Conservation (phyloP, 2,797 vertebrate species). For the Synanceia verrucosa region DNA sequence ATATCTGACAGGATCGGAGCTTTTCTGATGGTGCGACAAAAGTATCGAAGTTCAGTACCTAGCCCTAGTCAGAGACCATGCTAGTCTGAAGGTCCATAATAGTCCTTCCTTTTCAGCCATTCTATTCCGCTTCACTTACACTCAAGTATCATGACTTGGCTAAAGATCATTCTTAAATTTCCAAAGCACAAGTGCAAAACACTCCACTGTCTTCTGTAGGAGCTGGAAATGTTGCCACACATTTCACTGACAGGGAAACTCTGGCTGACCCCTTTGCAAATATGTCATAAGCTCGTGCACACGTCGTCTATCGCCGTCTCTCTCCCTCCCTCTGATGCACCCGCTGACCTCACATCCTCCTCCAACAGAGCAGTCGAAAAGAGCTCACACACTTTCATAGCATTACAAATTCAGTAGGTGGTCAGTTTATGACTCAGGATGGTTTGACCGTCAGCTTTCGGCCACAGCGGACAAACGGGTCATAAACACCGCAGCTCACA, state of each 20-base stretch:
- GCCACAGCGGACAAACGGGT: conserved; percentile 26
- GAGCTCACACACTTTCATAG: neutral
- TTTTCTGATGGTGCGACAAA: too few species aligned
- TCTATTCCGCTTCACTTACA: neutral
- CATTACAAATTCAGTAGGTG: neutral
- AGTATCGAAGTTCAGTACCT: too few species aligned
- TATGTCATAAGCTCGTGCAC: conserved; percentile 13
- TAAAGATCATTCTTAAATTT: neutral
- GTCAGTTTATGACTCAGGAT: conserved; percentile 6
- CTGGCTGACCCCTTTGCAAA: conserved; percentile 57
- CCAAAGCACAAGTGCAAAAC: neutral
- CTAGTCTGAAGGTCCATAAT: too few species aligned
- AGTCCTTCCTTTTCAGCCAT: neutral
- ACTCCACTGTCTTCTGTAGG: neutral
- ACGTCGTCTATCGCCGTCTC: conserved; percentile 31
- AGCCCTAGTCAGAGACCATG: too few species aligned
- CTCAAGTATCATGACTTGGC: neutral
- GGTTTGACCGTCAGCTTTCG: conserved; percentile 9
- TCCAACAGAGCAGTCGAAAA: neutral
- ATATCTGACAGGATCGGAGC: too few species aligned
- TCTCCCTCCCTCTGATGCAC: conserved; percentile 43
- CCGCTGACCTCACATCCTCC: conserved; percentile 54
- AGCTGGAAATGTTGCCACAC: conserved; percentile 17
- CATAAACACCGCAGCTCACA: neutral
- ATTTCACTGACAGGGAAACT: conserved; percentile 55